Evolutionary conservation across 1,140 invertebrate genomes (phyloP).

Genomic region (Leptinotarsa undecemlineata): DNA sequence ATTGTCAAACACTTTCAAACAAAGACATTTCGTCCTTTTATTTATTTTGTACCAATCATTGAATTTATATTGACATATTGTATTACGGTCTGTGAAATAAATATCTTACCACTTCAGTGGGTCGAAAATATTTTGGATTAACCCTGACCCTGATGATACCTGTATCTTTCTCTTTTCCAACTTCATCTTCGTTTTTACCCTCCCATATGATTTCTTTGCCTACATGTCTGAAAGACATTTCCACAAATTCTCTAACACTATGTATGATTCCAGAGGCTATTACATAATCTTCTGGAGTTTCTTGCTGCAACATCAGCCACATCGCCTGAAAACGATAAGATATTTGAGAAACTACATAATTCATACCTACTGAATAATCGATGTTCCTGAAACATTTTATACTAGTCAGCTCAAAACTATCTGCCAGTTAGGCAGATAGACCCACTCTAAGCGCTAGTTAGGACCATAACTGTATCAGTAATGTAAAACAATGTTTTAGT

Average conservation of each 20-base stretch:
- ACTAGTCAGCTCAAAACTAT: no score
- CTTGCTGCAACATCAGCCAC: constrained; percentile 99
- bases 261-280: constrained; percentile 95
- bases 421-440: neutral
- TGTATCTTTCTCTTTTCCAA: constrained; percentile 82
- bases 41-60: no score
- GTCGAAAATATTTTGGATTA: constrained; percentile 94
- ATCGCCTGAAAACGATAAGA: constrained; percentile 76
- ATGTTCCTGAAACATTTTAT: no score
- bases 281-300: constrained; percentile 93
- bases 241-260: constrained; percentile 96
- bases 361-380: no score
- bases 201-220: constrained; percentile 79
- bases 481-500: no score
- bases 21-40: no score
- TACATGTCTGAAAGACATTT: constrained; percentile 84
- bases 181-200: constrained; percentile 83
- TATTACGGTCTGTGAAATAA: no score
- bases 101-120: constrained; percentile 92
- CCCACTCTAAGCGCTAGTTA: no score
- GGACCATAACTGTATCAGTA: no score
- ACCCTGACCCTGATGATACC: constrained; percentile 85
- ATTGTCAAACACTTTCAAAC: no score
- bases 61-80: no score
- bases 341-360: no score